Evolutionary conservation across 1,140 invertebrate species (phyloP), one percentile per base, ranked within the genome.

Genomic region (Leptopilina clavipes): DNA sequence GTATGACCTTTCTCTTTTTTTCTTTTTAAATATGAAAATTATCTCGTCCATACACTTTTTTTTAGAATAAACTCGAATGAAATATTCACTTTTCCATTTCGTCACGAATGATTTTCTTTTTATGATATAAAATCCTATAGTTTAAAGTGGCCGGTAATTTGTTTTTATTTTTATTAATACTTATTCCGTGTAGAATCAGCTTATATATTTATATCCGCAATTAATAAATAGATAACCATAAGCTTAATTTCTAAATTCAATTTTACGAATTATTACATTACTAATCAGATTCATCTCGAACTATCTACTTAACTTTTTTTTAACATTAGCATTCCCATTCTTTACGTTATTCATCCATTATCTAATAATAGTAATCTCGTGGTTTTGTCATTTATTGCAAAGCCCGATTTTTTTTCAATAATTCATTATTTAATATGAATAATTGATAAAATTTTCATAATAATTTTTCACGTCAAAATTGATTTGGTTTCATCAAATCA

Each of bases 81-180:
- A 65, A 31, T 31, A 65, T 40, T 59, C 44, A 74, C 56, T 31
- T 73, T 59, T 43, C 48, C 71, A 31, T 37, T 65, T 52, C 76
- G 14, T 70, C 75, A 76, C 74, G 71, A 65, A 31, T 65, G 72
- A 82, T 84, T 81, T 82, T 81, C 83, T 31, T 31, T 40, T 40
- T 40, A 81, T 81, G 77, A 87, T 88, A 87, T 84, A 88, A 88
- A 89, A 88, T 83, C 83, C 82, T 87, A 31, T 31, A 87, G 78
- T 82, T 87, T 87, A 89, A 84, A 86, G 87, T 88, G 87, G 86
- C 87, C 87, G 87, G 87, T 89, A 86, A 87, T 89, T 86, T 87
- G 77, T 84, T 86, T 83, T 77, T 9, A 40, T 80, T 79, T 83
- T 77, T 80, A 76, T 83, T 75, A 76, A 79, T 79, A 82, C 77